These are phyloP conservation scores for Mirza zaza DNA, from an alignment of 2,113 vertebrate species.

Conservation along the genomic window DNA sequence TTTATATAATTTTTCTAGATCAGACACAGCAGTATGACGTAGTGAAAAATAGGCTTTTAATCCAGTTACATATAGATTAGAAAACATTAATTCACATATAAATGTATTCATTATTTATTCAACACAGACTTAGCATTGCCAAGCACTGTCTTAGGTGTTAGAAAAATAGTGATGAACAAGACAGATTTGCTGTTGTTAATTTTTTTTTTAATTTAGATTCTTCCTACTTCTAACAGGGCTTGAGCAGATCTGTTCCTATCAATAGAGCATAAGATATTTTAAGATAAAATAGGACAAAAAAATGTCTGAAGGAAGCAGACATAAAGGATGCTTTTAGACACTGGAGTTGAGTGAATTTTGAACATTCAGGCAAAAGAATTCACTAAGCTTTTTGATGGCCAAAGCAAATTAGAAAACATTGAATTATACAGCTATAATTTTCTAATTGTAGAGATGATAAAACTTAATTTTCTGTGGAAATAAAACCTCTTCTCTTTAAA, in stretches of 20 bases:
- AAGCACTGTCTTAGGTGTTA: not conserved
- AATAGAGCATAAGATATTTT: not conserved
- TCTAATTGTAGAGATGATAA: not conserved
- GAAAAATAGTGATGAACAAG: not conserved
- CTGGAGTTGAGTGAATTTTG: not conserved
- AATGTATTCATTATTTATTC: not conserved
- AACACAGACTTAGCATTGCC: not conserved
- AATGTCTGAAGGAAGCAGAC: not conserved
- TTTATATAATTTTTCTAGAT: not conserved
- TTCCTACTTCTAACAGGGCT: not conserved
- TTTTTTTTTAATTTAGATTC: not conserved
- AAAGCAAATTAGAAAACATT: slow-evolving; percentile 7
- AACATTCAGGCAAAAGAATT: not conserved
- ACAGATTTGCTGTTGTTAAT: not conserved
- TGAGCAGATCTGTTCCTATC: not conserved
- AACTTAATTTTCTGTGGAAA: not conserved
- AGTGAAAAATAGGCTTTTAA: not conserved
- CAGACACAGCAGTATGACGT: not conserved
- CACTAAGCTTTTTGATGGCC: not conserved
- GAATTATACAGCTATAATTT: not conserved
- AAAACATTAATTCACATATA: not conserved
- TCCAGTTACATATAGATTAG: not conserved
- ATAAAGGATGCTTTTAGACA: not conserved
- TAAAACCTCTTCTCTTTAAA: not conserved
- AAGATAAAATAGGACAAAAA: not conserved